A percentile compares a stretch with the other conserved stretches of the same genome.
phyloP scores from a whole-genome alignment of 2,113 vertebrate species.

The Eonycteris spelaea region DNA sequence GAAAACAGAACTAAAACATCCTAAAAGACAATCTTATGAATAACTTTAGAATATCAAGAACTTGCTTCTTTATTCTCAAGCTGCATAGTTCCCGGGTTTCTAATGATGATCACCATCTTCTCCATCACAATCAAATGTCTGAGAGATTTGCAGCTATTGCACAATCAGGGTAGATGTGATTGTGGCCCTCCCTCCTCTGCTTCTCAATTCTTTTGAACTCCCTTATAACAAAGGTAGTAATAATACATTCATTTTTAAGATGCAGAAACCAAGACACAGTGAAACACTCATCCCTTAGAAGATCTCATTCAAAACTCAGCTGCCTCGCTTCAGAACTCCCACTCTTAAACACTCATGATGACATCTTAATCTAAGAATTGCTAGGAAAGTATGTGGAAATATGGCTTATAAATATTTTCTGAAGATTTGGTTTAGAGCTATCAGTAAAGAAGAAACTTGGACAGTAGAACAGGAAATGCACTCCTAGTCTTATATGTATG shows the following conservation, averaged over 20 bases:
- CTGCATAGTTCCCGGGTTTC: neutral
- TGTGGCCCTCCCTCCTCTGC: neutral
- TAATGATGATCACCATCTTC: neutral
- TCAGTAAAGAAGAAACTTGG: conserved; percentile 22
- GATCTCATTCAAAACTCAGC: neutral
- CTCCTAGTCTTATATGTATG: neutral
- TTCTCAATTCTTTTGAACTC: neutral
- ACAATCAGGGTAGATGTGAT: neutral
- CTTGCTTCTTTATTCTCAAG: conserved; percentile 70
- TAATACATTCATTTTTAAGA: neutral
- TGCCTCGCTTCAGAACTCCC: neutral
- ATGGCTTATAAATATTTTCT: conserved; percentile 23
- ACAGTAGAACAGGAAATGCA: conserved; percentile 13
- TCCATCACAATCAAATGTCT: neutral
- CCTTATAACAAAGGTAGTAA: neutral
- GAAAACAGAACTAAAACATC: conserved; percentile 49
- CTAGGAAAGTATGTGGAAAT: neutral
- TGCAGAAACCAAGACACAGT: neutral
- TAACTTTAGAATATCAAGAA: conserved; percentile 72
- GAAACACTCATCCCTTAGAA: neutral
- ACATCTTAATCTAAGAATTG: conserved; percentile 25
- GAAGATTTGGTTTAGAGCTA: conserved; percentile 2
- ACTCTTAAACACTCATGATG: neutral
- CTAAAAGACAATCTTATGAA: conserved; percentile 37
- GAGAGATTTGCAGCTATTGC: neutral